These are phyloP conservation scores for Sitodiplosis mosellana DNA, from an alignment of 1,140 invertebrate species.

Conservation along the genomic window DNA sequence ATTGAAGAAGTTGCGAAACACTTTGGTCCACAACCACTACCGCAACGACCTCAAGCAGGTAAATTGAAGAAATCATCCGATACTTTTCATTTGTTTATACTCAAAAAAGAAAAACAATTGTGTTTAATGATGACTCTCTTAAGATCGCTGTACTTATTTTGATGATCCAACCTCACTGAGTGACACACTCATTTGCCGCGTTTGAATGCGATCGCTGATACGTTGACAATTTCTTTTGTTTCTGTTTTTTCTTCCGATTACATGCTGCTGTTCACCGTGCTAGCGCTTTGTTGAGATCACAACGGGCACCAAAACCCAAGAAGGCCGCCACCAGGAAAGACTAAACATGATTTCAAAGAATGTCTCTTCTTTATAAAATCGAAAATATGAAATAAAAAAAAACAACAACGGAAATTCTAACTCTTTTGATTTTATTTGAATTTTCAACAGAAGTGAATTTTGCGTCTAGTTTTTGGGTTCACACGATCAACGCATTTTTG, in stretches of 20 bases:
- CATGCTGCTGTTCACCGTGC: slow-evolving; percentile 71
- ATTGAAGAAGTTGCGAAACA: slow-evolving; percentile 59
- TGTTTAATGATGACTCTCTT: slow-evolving; percentile 6
- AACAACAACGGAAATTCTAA: too few species aligned
- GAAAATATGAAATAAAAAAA: too few species aligned
- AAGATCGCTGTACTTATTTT: slow-evolving; percentile 25
- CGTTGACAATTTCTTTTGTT: not conserved
- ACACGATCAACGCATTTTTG: slow-evolving; percentile 52
- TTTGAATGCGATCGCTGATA: slow-evolving; percentile 1
- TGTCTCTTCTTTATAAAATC: too few species aligned
- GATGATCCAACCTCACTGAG: slow-evolving; percentile 16
- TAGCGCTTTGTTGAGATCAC: slow-evolving; percentile 76
- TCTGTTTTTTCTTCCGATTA: slow-evolving; percentile 11
- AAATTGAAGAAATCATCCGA: slow-evolving; percentile 10
- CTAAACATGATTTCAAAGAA: too few species aligned
- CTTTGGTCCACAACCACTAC: slow-evolving; percentile 64
- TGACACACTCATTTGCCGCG: slow-evolving; percentile 1
- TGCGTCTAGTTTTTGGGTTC: slow-evolving; percentile 11
- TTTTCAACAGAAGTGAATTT: slow-evolving; percentile 30
- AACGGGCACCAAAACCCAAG: slow-evolving; percentile 62
- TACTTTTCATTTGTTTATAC: too few species aligned
- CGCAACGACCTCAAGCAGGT: slow-evolving; percentile 70
- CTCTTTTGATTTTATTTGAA: too few species aligned
- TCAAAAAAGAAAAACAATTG: too few species aligned
- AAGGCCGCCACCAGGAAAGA: slow-evolving; percentile 48